phyloP scores from a whole-genome alignment of 2,797 vertebrate species.

The Antennarius maculatus region DNA sequence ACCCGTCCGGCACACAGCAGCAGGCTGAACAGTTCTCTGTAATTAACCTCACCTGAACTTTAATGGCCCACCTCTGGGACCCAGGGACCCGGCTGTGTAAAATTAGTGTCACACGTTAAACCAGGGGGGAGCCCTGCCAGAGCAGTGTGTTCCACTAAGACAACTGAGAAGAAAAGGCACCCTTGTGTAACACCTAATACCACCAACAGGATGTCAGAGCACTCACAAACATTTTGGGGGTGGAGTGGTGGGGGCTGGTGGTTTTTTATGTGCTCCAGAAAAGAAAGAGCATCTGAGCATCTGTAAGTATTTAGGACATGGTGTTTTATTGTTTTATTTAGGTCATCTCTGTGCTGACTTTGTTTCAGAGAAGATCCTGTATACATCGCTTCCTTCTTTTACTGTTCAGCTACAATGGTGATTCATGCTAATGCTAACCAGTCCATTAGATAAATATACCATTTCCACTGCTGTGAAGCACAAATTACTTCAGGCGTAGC shows the following conservation, averaged over 20 bases:
- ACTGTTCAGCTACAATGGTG: background rate
- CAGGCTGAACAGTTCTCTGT: slow-evolving; percentile 77
- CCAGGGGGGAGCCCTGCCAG: slow-evolving; percentile 57
- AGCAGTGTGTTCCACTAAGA: slow-evolving; percentile 71
- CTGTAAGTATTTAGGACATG: slow-evolving; percentile 13
- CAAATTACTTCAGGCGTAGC: background rate
- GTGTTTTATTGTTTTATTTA: slow-evolving; percentile 8
- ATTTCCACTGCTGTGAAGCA: background rate
- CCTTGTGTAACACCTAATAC: slow-evolving; percentile 77
- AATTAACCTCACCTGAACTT: slow-evolving; percentile 84
- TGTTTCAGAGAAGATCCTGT: background rate
- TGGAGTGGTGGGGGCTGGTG: slow-evolving; percentile 41
- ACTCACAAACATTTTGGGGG: slow-evolving; percentile 48
- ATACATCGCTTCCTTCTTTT: background rate
- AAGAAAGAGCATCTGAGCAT: slow-evolving; percentile 19
- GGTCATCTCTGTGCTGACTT: background rate
- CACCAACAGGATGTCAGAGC: slow-evolving; percentile 67
- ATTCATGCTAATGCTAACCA: slow-evolving; percentile 6
- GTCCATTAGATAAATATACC: background rate
- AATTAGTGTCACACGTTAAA: slow-evolving; percentile 78
- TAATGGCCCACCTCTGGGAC: slow-evolving; percentile 81
- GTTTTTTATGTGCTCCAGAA: slow-evolving; percentile 25
- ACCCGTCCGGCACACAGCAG: slow-evolving; percentile 67
- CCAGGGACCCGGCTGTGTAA: slow-evolving; percentile 70
- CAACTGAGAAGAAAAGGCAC: slow-evolving; percentile 75